Evolutionary conservation across 2,113 vertebrate genomes (phyloP).

Genomic region (Anser brachyrhynchus): DNA sequence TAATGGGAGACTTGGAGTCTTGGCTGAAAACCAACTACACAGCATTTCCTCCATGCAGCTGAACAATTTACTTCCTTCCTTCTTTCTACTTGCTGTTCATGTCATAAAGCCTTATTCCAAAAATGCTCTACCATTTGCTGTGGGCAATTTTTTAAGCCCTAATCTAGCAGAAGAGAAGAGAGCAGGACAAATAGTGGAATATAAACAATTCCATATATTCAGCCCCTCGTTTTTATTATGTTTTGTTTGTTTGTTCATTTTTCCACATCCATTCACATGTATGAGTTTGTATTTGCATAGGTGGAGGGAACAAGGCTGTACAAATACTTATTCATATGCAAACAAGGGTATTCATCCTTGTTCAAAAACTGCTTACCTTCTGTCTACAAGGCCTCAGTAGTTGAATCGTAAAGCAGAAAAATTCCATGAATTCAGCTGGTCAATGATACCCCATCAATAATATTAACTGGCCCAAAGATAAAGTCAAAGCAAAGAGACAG

Average conservation of each 20-base stretch:
- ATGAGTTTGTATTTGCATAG: conserved; percentile 57
- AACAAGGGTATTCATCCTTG: conserved; percentile 34
- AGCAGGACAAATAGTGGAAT: conserved; percentile 25
- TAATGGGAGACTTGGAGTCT: background rate
- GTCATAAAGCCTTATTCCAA: background rate
- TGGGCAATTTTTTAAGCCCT: background rate
- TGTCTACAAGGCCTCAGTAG: conserved; percentile 1
- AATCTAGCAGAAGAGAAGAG: background rate
- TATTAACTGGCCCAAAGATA: background rate
- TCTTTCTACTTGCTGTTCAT: background rate
- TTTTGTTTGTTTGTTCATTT: background rate
- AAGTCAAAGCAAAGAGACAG: background rate
- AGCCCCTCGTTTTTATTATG: background rate
- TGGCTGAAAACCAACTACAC: background rate
- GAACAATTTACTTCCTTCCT: background rate
- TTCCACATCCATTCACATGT: conserved; percentile 28
- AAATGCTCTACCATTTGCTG: background rate
- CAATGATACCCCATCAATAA: background rate
- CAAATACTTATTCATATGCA: conserved; percentile 53
- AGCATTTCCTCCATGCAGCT: background rate
- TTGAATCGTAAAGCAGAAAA: conserved; percentile 11
- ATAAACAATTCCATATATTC: conserved; percentile 20
- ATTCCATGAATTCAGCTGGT: conserved; percentile 11
- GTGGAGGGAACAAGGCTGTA: conserved; percentile 2
- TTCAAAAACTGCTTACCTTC: conserved; percentile 41